Evolutionary conservation across 2,113 vertebrate species (phyloP), one percentile per base, ranked within the genome.

Genomic region (Strigops habroptila): DNA sequence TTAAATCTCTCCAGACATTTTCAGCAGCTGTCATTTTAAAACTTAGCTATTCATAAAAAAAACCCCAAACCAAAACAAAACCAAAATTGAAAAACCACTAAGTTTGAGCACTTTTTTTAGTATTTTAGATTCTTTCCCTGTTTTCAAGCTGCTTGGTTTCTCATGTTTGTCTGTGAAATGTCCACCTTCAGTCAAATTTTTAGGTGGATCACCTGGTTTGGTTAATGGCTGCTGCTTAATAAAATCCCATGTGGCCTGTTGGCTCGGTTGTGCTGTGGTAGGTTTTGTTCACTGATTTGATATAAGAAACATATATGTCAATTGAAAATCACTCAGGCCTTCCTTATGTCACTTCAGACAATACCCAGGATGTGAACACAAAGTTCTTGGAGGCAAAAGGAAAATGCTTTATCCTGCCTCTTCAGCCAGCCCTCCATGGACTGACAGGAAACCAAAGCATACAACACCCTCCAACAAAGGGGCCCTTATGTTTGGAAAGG

Each of bases 321-420:
- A 33, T 14, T 69, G 68, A 95, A 84, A 84, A 69, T 90, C 53
- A 64, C n/a, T 91, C 48, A 41, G 22, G 49, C 23, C 33, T 83
- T 80, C 23, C 33, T 83, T 80, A 12, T 75, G 77, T 57, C 12
- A 17, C 48, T 91, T 91, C 60, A 86, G 76, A 92, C 86, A 84
- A 82, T 92, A 73, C 10, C 33, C 86, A 89, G 92, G 81, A 91
- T 82, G 15, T 76, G 86, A 93, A 79, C 52, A 86, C 48, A 53
- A 84, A 92, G 73, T 81, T 86, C 82, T 91, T 75, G 52, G 65
- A 93, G 23, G 57, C 0, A 0, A 91, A 87, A 95, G 82, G 57
- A 95, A 92, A 94, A 70, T 62, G 31, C 28, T 90, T 95, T 86
- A 79, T 93, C 74, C 83, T 93, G 76, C 39, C 27, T 93, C 52